phyloP scores from a whole-genome alignment of 2,888 invertebrate genomes.

The Adela reaumurella region DNA sequence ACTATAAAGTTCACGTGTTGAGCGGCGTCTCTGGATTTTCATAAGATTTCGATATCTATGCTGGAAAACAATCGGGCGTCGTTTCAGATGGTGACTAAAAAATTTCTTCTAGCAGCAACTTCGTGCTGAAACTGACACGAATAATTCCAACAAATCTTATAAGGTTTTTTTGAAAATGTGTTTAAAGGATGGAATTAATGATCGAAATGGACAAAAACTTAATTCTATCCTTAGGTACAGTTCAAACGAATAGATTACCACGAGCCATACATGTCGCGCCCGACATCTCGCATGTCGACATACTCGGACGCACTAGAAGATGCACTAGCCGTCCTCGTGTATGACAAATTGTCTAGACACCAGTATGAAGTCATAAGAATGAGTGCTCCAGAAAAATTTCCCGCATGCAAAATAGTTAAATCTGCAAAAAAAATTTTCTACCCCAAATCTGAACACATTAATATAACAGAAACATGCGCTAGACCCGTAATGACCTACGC shows the following conservation, averaged over 20 bases:
- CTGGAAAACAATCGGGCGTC: constrained; percentile 15
- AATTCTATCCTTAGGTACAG: constrained; percentile 1
- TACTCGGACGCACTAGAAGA: too few relatives aligned
- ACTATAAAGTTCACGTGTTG: constrained; percentile 19
- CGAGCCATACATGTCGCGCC: too few relatives aligned
- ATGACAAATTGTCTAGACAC: constrained; percentile 15
- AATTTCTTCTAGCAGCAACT: constrained; percentile 16
- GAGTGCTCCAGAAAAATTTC: constrained; percentile 15
- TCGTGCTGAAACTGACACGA: constrained; percentile 17
- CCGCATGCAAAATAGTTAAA: constrained; percentile 16
- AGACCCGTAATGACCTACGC: too few relatives aligned
- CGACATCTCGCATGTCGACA: too few relatives aligned
- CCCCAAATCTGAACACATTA: constrained; percentile 12
- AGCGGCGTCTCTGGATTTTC: constrained; percentile 18
- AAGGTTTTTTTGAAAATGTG: constrained; percentile 19
- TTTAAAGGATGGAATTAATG: constrained; percentile 13
- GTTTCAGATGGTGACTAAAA: constrained; percentile 9
- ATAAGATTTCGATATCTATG: constrained; percentile 19
- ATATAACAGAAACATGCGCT: constrained; percentile 11
- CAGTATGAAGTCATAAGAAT: constrained; percentile 16
- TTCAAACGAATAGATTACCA: background rate
- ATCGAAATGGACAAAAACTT: constrained; percentile 4
- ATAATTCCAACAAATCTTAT: constrained; percentile 15
- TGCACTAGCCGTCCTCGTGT: constrained; percentile 15
- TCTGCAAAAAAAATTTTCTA: constrained; percentile 15